Base-by-base conservation (phyloP, 2,888 invertebrate genomes). In the Campaea margaritaria region DNA sequence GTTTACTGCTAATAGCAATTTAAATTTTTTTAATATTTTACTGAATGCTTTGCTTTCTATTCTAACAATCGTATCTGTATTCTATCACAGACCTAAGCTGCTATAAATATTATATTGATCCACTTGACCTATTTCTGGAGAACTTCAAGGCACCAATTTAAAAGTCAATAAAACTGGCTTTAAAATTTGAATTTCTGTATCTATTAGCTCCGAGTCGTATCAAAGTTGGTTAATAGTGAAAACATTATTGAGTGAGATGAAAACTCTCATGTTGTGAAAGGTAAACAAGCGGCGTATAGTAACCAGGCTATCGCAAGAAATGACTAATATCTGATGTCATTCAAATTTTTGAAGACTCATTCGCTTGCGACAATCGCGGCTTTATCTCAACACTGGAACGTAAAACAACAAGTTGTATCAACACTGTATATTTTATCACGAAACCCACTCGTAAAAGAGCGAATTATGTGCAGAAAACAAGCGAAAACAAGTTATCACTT, bases 241-340 rank as follows among this genome's bases (percentile, higher is more conserved):
- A 58, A 43, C 14, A 36, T 16, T 44, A 51, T 43, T 39, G 16
- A 41, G 28, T 45, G 38, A 49, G n/a, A 57, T 28, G 31, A 48
- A 48, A 53, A 53, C 34, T 41, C 11, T 43, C 27, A n/a, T 15
- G 55, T 43, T 52, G 14, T 10, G 39, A 38, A 21, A 38, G 48
- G 56, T 58, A 58, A 59, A 59, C 55, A 63, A 59, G 43, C 38
- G 48, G 41, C 47, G 48, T 56, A 42, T 21, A 63, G 65, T 67
- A 55, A 49, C 42, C 49, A 64, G 49, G 64, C 44, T 44, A 71
- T 56, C 54, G 50, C 42, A 31, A 58, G 66, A 72, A 70, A 78
- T 85, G 82, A 86, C 78, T 85, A 86, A 84, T 61, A 62, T 61
- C 80, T 86, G 83, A 87, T 86, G 85, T 87, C 86, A 86, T 81